Percentiles rank a stretch among this genome's conserved stretches.
Evolutionary conservation across 2,888 invertebrate species (phyloP).

Genomic region (Lochmaea capreae): DNA sequence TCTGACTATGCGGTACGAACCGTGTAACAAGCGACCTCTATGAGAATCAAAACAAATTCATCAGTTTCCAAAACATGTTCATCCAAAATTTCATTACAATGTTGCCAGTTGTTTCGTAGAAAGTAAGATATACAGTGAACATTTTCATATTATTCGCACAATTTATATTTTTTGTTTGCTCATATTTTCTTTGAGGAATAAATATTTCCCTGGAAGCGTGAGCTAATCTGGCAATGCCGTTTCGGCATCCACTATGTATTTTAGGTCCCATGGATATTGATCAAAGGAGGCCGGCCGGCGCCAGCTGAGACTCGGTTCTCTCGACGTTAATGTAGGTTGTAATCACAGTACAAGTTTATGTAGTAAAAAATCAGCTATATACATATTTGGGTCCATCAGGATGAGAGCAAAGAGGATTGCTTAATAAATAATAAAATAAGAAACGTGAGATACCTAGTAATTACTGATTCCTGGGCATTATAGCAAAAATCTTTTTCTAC

Average conservation of each 20-base stretch:
- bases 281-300: constrained; percentile 18
- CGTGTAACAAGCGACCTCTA: no score
- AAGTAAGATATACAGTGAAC: no score
- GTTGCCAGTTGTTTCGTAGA: no score
- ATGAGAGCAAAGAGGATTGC: not conserved
- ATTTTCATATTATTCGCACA: no score
- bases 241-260: not conserved
- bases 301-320: constrained; percentile 6
- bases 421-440: not conserved
- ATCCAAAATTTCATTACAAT: no score
- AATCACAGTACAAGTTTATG: constrained; percentile 5
- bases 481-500: no score
- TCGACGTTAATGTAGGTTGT: constrained; percentile 12
- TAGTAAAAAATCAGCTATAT: not conserved
- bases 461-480: not conserved
- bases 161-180: no score
- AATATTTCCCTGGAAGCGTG: not conserved
- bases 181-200: no score
- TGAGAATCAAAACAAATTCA: no score
- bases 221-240: constrained; percentile 13
- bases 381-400: not conserved
- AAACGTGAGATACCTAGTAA: not conserved
- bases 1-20: no score
- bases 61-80: no score
- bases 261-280: constrained; percentile 21